These are phyloP conservation scores for Dynastes grantii DNA, from an alignment of 2,888 invertebrate species.

Conservation along the genomic window DNA sequence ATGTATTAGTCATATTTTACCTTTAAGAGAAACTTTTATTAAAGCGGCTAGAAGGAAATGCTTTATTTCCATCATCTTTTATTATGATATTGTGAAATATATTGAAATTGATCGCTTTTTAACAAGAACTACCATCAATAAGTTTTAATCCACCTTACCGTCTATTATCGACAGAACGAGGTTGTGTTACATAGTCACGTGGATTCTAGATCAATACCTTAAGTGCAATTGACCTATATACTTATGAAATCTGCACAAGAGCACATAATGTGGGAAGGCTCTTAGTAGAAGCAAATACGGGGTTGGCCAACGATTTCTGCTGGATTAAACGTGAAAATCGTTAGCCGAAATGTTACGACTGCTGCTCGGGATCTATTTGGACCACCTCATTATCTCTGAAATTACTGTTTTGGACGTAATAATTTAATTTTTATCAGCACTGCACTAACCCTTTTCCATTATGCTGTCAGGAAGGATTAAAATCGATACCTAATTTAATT, in stretches of 20 bases:
- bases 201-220: constrained; percentile 13
- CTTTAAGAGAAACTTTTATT: not conserved
- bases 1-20: constrained; percentile 3
- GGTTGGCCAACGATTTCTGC: not conserved
- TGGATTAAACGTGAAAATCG: not conserved
- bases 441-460: constrained; percentile 18
- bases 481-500: constrained; percentile 21
- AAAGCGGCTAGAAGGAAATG: not conserved
- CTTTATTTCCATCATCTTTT: not conserved
- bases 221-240: constrained; percentile 25
- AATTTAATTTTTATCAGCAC: constrained; percentile 13
- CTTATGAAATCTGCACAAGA: constrained; percentile 2
- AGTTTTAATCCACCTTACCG: constrained; percentile 1
- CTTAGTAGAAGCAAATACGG: not conserved
- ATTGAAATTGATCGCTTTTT: not conserved
- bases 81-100: not conserved
- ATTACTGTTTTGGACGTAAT: constrained; percentile 14
- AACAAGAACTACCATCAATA: not conserved
- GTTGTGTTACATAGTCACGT: not conserved
- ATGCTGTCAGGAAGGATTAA: constrained; percentile 8
- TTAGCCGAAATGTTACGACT: constrained; percentile 10
- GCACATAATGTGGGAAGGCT: not conserved
- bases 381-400: not conserved
- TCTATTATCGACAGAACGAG: not conserved
- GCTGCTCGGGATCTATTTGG: not conserved